These are phyloP conservation scores for Brachionus paranguensis DNA, from an alignment of 1,140 invertebrate species.

Conservation along the genomic window DNA sequence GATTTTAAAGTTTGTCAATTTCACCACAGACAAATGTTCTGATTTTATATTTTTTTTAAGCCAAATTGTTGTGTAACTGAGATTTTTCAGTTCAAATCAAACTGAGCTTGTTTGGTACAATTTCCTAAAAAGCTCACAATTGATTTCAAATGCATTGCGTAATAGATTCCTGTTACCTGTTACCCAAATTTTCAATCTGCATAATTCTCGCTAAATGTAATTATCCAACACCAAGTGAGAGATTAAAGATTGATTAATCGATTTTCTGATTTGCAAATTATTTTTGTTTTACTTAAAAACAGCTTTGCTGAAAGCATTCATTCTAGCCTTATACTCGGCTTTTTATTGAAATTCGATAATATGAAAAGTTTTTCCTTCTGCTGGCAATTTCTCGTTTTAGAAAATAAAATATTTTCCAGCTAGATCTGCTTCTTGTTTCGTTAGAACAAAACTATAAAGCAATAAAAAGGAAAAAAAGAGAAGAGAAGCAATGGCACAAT, in stretches of 20 bases:
- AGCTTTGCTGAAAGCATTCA: background rate
- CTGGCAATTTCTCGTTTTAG: background rate
- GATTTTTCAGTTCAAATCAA: too few relatives aligned
- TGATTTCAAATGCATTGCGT: background rate
- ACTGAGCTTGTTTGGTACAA: background rate
- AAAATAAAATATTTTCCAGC: background rate
- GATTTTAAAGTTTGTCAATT: background rate
- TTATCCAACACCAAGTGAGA: background rate
- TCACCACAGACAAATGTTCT: background rate
- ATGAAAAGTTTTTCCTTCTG: background rate
- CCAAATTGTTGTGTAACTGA: too few relatives aligned
- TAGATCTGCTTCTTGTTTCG: background rate
- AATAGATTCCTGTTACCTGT: background rate
- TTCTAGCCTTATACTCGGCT: background rate
- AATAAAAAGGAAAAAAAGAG: background rate
- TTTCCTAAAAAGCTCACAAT: background rate
- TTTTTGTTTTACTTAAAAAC: background rate
- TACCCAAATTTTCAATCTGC: background rate
- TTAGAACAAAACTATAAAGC: background rate
- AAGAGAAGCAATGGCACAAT: background rate
- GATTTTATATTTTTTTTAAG: too few relatives aligned
- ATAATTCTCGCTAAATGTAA: background rate
- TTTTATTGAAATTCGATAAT: background rate
- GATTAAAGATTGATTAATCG: background rate
- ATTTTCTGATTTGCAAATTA: background rate